Base-by-base conservation (phyloP, 2,888 invertebrate genomes). In the Himalopsyche tibetana region DNA sequence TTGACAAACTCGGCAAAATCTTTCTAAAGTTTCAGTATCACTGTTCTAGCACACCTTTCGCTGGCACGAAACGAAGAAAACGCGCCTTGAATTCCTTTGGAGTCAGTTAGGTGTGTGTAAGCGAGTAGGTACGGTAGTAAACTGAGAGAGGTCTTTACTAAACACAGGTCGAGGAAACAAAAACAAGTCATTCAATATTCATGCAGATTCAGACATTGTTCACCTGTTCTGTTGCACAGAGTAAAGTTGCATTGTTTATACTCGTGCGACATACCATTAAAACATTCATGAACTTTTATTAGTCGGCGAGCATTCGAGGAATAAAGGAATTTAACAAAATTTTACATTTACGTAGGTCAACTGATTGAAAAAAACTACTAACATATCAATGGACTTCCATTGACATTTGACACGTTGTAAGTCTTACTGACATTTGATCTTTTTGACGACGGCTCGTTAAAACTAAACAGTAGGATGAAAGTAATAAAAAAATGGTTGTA, bases 161-260 rank as follows among this genome's bases (percentile, higher is more conserved):
- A 51, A 51, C 51, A 74, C 74, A 74, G 19, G 38, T 38, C 12
- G 38, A 74, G 38, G 36, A 74, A 74, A 74, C 74, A 74, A 74
- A 74, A 74, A 38, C 74, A 74, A 74, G 12, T 74, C 15, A 12
- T 36, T 74, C 74, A 74, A 74, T 74, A 74, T 74, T 74, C 74
- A 74, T 74, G 74, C 74, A 38, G 36, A 74, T 74, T 74, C 74
- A 74, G 38, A 74, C 74, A 74, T 36, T 74, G 74, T 15, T 36
- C 74, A 74, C 74, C 74, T 74, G 74, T 74, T 74, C 15, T 28
- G 12, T 15, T 74, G 38, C 12, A 28, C 28, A 74, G 15, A 74
- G 74, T 36, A 63, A 12, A 15, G 38, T 12, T 74, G 74, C 36
- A 63, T 28, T n/a, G 19, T 63, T 63, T 8, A 28, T 19, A 19